These are phyloP conservation scores for Nephrotoma appendiculata DNA, from an alignment of 2,888 invertebrate genomes.

Conservation along the genomic window DNA sequence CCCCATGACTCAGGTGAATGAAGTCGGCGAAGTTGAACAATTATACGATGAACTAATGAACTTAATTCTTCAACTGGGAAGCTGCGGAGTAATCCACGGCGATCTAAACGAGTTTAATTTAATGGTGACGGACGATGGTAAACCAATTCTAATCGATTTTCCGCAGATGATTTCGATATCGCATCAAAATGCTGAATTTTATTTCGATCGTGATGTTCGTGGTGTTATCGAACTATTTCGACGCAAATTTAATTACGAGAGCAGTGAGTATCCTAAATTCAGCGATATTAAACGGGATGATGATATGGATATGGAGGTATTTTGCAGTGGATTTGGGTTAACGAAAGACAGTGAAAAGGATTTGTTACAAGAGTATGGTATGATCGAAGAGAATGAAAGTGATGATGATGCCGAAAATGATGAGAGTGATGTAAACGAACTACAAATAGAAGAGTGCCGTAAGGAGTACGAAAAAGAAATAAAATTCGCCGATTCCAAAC, in stretches of 20 bases:
- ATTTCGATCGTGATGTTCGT: constrained; percentile 88
- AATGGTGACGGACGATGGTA: constrained; percentile 66
- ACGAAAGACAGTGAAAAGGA: constrained; percentile 68
- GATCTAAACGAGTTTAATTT: constrained; percentile 99
- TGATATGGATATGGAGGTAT: constrained; percentile 73
- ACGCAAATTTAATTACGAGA: constrained; percentile 77
- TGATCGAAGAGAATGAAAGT: constrained; percentile 29
- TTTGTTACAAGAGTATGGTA: constrained; percentile 44
- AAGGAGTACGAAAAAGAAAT: constrained; percentile 28
- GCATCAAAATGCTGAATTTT: constrained; percentile 80
- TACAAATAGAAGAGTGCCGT: constrained; percentile 21
- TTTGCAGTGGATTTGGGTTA: constrained; percentile 86
- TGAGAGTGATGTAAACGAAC: constrained; percentile 14
- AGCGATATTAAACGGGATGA: constrained; percentile 62
- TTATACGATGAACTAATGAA: constrained; percentile 92
- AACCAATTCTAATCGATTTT: constrained; percentile 87
- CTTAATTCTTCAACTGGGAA: constrained; percentile 76
- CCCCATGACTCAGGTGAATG: constrained; percentile 57
- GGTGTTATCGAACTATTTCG: constrained; percentile 86
- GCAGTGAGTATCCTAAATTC: constrained; percentile 64
- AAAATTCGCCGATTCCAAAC: constrained; percentile 35
- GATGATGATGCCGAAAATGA: constrained; percentile 19
- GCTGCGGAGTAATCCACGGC: constrained; percentile 94
- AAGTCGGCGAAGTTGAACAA: constrained; percentile 50
- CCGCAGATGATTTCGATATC: constrained; percentile 97